phyloP scores from a whole-genome alignment of 2,797 vertebrate species.

The Phataginus tricuspis region DNA sequence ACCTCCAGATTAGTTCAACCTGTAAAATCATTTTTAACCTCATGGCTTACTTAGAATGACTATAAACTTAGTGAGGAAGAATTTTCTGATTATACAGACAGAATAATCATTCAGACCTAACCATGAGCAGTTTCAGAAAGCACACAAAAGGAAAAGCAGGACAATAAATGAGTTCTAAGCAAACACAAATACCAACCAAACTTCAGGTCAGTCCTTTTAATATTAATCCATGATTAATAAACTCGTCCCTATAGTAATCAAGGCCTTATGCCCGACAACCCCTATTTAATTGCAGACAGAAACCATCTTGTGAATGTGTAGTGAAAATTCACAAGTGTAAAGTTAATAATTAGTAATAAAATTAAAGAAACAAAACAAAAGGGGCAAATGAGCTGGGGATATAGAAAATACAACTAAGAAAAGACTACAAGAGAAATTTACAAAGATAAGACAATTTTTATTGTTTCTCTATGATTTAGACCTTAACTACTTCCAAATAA shows the following conservation, averaged over 20 bases:
- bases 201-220: not conserved
- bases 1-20: slow-evolving; percentile 53
- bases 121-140: slow-evolving; percentile 12
- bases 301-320: slow-evolving; percentile 21
- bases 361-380: slow-evolving; percentile 14
- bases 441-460: not conserved
- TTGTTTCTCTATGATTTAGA: slow-evolving; percentile 31
- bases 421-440: not conserved
- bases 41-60: slow-evolving; percentile 47
- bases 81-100: not conserved
- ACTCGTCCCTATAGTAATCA: not conserved
- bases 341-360: slow-evolving; percentile 27
- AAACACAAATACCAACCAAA: not conserved
- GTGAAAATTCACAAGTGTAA: slow-evolving; percentile 15
- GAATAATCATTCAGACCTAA: slow-evolving; percentile 29
- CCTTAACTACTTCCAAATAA: not conserved
- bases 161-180: slow-evolving; percentile 21
- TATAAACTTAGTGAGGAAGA: slow-evolving; percentile 32
- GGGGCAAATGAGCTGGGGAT: not conserved
- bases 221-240: slow-evolving; percentile 34
- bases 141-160: slow-evolving; percentile 42
- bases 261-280: not conserved
- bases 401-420: not conserved
- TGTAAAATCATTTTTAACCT: slow-evolving; percentile 50
- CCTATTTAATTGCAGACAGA: not conserved